phyloP scores from a whole-genome alignment of 2,888 invertebrate genomes.

The Amiota mariae region DNA sequence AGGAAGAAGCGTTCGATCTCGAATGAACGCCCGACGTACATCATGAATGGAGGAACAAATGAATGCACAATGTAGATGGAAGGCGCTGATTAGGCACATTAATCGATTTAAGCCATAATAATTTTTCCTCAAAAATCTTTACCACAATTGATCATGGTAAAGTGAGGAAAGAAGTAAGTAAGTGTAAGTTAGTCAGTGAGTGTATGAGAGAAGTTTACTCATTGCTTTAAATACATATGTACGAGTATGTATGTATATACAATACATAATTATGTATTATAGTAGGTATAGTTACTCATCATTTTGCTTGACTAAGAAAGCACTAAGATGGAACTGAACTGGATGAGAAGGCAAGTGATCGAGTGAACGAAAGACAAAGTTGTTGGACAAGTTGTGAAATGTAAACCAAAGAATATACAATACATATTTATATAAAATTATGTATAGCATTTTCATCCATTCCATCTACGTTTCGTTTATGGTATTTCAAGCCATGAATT shows the following conservation, averaged over 20 bases:
- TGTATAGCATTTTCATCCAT: background rate
- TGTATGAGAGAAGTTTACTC: conserved; percentile 3
- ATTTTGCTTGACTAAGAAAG: too few relatives aligned
- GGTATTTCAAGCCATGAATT: background rate
- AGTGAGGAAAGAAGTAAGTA: background rate
- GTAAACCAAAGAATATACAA: conserved; percentile 1
- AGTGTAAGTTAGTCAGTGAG: too few relatives aligned
- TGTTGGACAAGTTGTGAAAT: conserved; percentile 22
- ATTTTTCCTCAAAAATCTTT: conserved; percentile 44
- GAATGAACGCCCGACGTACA: background rate
- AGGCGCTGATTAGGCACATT: conserved; percentile 69
- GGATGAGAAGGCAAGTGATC: too few relatives aligned
- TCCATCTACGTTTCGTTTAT: background rate
- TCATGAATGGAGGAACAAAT: conserved; percentile 39
- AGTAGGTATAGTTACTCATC: too few relatives aligned
- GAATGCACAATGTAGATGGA: conserved; percentile 62
- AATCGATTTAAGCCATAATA: conserved; percentile 72
- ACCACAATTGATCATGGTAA: conserved; percentile 5
- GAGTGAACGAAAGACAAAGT: background rate
- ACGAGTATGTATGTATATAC: background rate
- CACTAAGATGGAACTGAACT: too few relatives aligned
- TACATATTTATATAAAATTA: background rate
- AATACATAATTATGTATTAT: background rate
- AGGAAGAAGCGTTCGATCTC: conserved; percentile 18
- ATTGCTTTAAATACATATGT: background rate